Conservation (phyloP, 2,888 invertebrate genomes). For the Parelbella ahira region DNA sequence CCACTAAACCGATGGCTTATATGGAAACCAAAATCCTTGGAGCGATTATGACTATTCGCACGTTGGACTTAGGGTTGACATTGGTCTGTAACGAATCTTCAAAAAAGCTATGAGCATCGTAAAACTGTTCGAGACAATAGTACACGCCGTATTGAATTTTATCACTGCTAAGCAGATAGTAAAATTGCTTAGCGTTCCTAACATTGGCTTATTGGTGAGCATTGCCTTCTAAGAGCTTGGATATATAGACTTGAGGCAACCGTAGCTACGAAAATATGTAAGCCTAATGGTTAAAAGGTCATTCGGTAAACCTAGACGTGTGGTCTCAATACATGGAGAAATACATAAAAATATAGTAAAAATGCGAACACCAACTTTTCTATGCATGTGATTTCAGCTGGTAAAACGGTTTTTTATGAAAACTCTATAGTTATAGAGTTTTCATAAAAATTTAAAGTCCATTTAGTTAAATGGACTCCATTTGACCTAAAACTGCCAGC, state of each 20-base stretch:
- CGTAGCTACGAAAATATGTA: conserved; percentile 1
- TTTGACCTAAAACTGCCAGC: too few species aligned
- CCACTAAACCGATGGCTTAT: conserved; percentile 5
- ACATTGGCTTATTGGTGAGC: conserved; percentile 14
- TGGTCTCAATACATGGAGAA: too few species aligned
- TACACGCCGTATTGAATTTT: conserved; percentile 11
- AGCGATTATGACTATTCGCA: conserved; percentile 47
- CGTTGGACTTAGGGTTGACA: conserved; percentile 39
- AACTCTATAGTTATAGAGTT: too few species aligned
- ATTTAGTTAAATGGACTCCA: too few species aligned
- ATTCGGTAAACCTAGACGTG: too few species aligned
- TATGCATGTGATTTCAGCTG: too few species aligned
- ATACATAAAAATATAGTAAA: too few species aligned
- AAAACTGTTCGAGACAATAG: conserved; percentile 13
- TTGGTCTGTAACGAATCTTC: conserved; percentile 37
- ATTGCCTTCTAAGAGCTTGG: conserved; percentile 1
- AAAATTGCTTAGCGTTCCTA: conserved; percentile 7
- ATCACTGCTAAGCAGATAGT: conserved; percentile 8
- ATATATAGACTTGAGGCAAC: conserved; percentile 3
- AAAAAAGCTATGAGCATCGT: conserved; percentile 8
- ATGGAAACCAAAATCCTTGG: conserved; percentile 27
- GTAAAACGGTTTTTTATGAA: too few species aligned
- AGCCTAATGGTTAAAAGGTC: too few species aligned
- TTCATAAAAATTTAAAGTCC: too few species aligned
- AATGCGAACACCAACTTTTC: too few species aligned